Percentiles rank a stretch among this genome's conserved stretches.
Evolutionary conservation across 2,888 invertebrate genomes (phyloP).

Genomic region (Chrysomela aeneicollis): DNA sequence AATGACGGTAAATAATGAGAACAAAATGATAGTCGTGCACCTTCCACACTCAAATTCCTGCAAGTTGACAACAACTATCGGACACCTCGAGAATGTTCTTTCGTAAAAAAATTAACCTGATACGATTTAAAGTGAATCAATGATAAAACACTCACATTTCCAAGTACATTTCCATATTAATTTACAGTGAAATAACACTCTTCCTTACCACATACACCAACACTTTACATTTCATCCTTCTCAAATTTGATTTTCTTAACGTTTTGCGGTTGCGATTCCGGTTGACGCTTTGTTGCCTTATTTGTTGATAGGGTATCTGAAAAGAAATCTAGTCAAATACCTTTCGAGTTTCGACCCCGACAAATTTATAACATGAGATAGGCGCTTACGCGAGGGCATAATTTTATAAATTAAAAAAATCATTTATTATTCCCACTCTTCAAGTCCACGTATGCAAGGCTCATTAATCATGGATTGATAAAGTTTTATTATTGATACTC

Average conservation of each 20-base stretch:
- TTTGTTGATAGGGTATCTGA: slow-evolving; percentile 57
- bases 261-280: slow-evolving; percentile 47
- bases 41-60: slow-evolving; percentile 22
- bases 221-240: slow-evolving; percentile 53
- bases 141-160: slow-evolving; percentile 5
- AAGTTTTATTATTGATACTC: too few species aligned
- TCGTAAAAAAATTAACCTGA: background rate
- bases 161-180: slow-evolving; percentile 31
- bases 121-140: background rate
- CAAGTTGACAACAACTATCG: slow-evolving; percentile 14
- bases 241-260: slow-evolving; percentile 56
- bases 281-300: slow-evolving; percentile 53
- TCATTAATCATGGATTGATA: too few species aligned
- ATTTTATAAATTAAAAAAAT: too few species aligned
- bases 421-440: too few species aligned
- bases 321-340: slow-evolving; percentile 25
- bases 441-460: too few species aligned
- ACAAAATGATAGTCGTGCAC: slow-evolving; percentile 31
- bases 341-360: too few species aligned
- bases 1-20: slow-evolving; percentile 33
- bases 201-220: slow-evolving; percentile 30
- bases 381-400: too few species aligned
- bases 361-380: too few species aligned
- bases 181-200: slow-evolving; percentile 40
- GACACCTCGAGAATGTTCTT: background rate